Conservation (phyloP, 2,797 vertebrate genomes). For the Sebastes itinus region DNA sequence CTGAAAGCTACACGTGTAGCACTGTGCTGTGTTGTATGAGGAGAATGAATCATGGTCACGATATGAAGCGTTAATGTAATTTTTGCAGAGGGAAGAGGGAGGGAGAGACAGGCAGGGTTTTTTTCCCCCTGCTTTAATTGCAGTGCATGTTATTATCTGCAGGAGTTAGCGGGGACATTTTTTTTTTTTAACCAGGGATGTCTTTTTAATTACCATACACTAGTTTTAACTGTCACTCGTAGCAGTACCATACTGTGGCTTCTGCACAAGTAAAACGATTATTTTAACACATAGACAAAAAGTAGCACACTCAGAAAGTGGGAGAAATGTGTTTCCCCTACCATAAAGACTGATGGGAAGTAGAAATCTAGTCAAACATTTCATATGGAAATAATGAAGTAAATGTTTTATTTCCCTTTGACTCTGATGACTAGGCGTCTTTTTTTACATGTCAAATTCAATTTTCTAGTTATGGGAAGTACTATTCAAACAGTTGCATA, state of each 20-base stretch:
- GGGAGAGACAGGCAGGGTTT: not conserved
- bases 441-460: too few species aligned
- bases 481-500: too few species aligned
- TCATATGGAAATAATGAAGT: not conserved
- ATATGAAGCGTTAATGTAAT: constrained; percentile 30
- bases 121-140: constrained; percentile 38
- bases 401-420: not conserved
- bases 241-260: not conserved
- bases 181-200: not conserved
- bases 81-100: constrained; percentile 11
- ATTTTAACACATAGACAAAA: not conserved
- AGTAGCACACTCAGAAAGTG: not conserved
- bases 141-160: constrained; percentile 29
- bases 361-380: not conserved
- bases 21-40: constrained; percentile 21
- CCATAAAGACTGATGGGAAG: not conserved
- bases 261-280: not conserved
- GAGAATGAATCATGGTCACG: constrained; percentile 41
- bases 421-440: too few species aligned
- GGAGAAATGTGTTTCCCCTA: not conserved
- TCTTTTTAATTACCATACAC: constrained; percentile 43
- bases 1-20: constrained; percentile 47
- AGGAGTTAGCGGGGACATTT: constrained; percentile 15
- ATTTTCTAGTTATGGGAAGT: too few species aligned
- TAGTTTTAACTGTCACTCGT: constrained; percentile 28